Evolutionary conservation across 2,888 invertebrate species (phyloP), one percentile per base, ranked within the genome.

Genomic region (Dryocosmus kuriphilus): DNA sequence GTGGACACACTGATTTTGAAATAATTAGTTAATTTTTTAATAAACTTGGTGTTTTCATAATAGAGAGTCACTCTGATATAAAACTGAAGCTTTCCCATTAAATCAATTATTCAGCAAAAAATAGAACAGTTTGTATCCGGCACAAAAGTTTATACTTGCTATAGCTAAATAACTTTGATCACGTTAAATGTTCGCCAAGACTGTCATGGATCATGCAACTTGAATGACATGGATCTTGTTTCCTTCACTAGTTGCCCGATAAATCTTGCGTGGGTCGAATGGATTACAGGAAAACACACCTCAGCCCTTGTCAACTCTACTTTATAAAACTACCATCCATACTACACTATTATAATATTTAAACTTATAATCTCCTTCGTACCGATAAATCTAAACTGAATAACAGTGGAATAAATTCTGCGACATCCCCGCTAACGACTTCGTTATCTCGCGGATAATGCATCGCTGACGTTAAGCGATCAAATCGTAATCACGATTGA

Each of bases 391-490:
- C 46, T 67, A 19, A 46, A 46, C n/a, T 51, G 51, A 27, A 71
- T 30, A 14, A n/a, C 46, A 51, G 9, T 71, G 46, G 30, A 71
- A 71, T 71, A 71, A 71, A 71, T 46, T 30, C 71, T 27, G n/a
- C 30, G 51, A 71, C 51, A 71, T 51, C 71, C 46, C 46, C 30
- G 51, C 30, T 71, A 71, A 51, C 71, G 51, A 51, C 30, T 71
- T 19, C 9, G 41, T 67, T 27, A 24, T 67, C 19, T 67, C 24
- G 27, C 19, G 16, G 51, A 51, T 71, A 62, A 62, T 35, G 8
- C 67, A 16, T 67, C 67, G 16, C 19, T 71, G 51, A 27, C 71
- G n/a, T 71, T 51, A 71, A 71, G 30, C 71, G 71, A 71, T 71
- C 19, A 71, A 30, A 30, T 51, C n/a, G 51, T 51, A 51, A 51